These are phyloP conservation scores for Naja naja DNA, from an alignment of 2,113 vertebrate species.

Conservation along the genomic window DNA sequence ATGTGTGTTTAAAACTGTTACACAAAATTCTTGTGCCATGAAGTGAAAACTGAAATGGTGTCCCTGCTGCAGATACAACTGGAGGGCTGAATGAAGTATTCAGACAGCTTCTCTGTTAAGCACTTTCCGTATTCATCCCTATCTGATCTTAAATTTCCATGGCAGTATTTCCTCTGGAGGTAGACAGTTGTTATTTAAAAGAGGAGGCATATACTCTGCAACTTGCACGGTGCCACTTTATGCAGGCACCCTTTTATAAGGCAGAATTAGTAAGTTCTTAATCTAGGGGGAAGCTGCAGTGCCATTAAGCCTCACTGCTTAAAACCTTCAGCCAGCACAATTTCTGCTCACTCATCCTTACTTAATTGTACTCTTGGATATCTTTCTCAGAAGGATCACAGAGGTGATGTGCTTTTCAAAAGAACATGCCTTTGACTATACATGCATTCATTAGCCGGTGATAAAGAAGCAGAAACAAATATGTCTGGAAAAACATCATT, in stretches of 20 bases:
- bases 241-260: slow-evolving; percentile 12
- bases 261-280: slow-evolving; percentile 11
- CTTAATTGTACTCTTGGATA: fast-evolving
- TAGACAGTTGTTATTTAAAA: neutral
- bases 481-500: neutral
- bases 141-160: slow-evolving; percentile 9
- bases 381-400: neutral
- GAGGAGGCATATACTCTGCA: neutral
- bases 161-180: neutral
- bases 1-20: neutral
- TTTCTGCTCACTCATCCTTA: neutral
- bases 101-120: neutral
- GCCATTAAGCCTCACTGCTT: slow-evolving; percentile 4
- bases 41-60: neutral
- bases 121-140: neutral
- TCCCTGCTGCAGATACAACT: neutral
- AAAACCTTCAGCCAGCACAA: neutral
- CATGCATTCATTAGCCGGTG: neutral
- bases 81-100: neutral
- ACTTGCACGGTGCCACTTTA: neutral
- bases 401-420: neutral
- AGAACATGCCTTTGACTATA: fast-evolving
- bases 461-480: neutral
- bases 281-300: neutral
- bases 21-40: neutral